Conservation (phyloP, 2,113 vertebrate genomes). For the Amblyopsis rosae region DNA sequence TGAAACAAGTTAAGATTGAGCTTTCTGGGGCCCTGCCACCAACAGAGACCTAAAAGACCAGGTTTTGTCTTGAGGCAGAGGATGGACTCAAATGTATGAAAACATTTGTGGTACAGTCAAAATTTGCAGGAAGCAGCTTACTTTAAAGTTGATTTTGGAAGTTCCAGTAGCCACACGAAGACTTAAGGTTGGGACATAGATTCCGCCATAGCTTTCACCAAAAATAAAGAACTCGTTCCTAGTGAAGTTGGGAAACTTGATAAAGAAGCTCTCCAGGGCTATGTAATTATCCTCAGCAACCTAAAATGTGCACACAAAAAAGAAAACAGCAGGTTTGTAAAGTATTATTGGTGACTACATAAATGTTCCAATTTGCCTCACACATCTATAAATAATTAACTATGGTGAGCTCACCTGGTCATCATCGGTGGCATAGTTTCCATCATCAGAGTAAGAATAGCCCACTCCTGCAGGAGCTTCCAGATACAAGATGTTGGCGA, state of each 20-base stretch:
- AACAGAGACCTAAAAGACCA: too few species aligned
- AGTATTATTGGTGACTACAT: not conserved
- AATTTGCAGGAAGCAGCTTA: constrained; percentile 24
- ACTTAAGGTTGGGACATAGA: constrained; percentile 77
- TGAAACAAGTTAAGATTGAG: too few species aligned
- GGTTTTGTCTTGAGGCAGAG: too few species aligned
- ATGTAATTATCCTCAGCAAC: constrained; percentile 78
- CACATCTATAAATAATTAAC: too few species aligned
- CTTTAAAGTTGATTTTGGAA: constrained; percentile 74
- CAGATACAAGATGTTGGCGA: constrained; percentile 76
- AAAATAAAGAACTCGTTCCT: constrained; percentile 78
- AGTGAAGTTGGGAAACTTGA: constrained; percentile 77
- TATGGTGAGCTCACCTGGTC: constrained; percentile 60
- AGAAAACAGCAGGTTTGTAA: not conserved
- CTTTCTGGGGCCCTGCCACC: too few species aligned
- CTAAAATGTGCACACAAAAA: constrained; percentile 38
- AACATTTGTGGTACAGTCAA: not conserved
- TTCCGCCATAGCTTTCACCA: constrained; percentile 81
- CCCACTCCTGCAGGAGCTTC: constrained; percentile 82
- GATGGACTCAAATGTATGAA: too few species aligned
- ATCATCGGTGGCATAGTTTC: constrained; percentile 71
- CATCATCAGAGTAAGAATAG: constrained; percentile 75
- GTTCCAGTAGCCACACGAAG: constrained; percentile 61
- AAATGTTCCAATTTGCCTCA: too few species aligned
- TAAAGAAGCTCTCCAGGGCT: constrained; percentile 77